Evolutionary conservation across 2,888 invertebrate species (phyloP), one percentile per base, ranked within the genome.

Genomic region (Herminia tarsipennalis): DNA sequence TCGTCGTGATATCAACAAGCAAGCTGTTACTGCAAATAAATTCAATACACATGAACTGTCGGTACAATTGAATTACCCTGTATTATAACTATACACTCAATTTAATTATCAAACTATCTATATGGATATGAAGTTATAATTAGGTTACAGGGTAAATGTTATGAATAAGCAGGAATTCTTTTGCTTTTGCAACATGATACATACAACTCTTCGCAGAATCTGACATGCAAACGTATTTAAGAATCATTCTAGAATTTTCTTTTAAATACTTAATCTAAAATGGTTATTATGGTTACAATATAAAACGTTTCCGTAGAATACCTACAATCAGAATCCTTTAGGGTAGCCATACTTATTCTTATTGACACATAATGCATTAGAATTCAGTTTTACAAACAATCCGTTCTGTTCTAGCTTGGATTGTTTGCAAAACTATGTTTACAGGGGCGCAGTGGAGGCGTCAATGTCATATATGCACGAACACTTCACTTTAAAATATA

Each of bases 91-190:
- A 53, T 40, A 24, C 25, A 37, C 16, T 37, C 9, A 34, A 53
- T 35, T 60, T 46, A 5, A 33, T 20, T 9, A 13, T 34, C 32
- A 29, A 48, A 56, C 22, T 20, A 40, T 27, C 21, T 54, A 47
- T 28, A 33, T 28, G 38, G 20, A 40, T 44, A 16, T 46, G 28
- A 46, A 47, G 13, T 33, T 42, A 50, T 24, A 42, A 34, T 9
- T 58, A 34, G 27, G 45, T 37, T 54, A 58, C 14, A 51, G 35
- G 34, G 27, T 21, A 53, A 53, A 44, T 27, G 22, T 22, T 42
- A 43, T 50, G 48, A 54, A 58, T 14, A 55, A 61, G 60, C 51
- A 12, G 45, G 36, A 59, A 55, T 64, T 13, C 65, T 64, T 20
- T 64, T 55, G 51, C 55, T 21, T 32, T 18, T 50, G 37, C 41